phyloP scores from a whole-genome alignment of 2,888 invertebrate species.

The Perdita meconis region DNA sequence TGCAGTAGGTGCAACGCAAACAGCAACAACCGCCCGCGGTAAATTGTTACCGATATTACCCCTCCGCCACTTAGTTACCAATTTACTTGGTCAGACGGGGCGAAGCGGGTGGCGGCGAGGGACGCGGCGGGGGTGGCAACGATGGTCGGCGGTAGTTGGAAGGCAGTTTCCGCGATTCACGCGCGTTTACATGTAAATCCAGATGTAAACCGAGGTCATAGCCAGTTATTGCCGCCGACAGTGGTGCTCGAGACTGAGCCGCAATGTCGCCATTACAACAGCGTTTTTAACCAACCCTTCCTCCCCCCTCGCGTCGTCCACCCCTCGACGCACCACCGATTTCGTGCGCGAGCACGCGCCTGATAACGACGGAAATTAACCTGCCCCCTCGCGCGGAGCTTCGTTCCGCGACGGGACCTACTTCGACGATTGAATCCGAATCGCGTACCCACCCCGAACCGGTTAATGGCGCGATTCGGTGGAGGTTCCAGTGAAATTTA shows the following conservation, averaged over 20 bases:
- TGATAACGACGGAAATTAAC: slow-evolving; percentile 63
- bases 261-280: slow-evolving; percentile 44
- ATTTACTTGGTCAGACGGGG: slow-evolving; percentile 58
- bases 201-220: slow-evolving; percentile 64
- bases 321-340: slow-evolving; percentile 10
- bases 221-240: slow-evolving; percentile 58
- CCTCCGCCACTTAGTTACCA: slow-evolving; percentile 65
- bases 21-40: slow-evolving; percentile 45
- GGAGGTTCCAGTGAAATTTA: slow-evolving; percentile 21
- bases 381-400: not conserved
- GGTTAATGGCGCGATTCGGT: slow-evolving; percentile 15
- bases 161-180: slow-evolving; percentile 59
- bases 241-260: slow-evolving; percentile 19
- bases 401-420: not conserved
- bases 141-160: slow-evolving; percentile 31
- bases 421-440: slow-evolving; percentile 33
- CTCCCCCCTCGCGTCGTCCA: not conserved
- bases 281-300: slow-evolving; percentile 51
- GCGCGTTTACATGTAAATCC: slow-evolving; percentile 69
- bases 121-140: not conserved
- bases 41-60: slow-evolving; percentile 67
- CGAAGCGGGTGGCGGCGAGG: not conserved
- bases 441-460: not conserved
- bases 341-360: slow-evolving; percentile 31
- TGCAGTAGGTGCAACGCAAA: slow-evolving; percentile 32